Conservation (phyloP, 2,113 vertebrate species). For the Trachemys scripta region DNA sequence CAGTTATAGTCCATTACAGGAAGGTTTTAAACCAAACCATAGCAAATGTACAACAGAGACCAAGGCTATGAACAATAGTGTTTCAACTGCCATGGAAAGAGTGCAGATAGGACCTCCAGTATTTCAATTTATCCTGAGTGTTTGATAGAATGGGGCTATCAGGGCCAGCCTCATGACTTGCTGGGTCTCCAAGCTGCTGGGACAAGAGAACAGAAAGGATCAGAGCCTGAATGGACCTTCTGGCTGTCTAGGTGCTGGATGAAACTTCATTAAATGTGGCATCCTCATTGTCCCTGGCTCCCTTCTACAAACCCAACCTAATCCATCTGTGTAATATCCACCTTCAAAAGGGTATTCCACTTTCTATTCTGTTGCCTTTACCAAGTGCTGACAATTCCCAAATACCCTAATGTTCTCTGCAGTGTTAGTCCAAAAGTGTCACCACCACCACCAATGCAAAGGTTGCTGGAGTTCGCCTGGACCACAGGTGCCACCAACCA, state of each 20-base stretch:
- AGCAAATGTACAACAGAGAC: neutral
- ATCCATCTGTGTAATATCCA: neutral
- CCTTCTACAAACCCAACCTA: neutral
- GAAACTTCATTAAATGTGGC: neutral
- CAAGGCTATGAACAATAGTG: fast-evolving
- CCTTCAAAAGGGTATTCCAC: neutral
- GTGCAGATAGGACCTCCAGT: fast-evolving
- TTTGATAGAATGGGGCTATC: fast-evolving
- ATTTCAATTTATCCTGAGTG: fast-evolving
- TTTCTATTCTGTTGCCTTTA: neutral
- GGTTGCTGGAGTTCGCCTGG: neutral
- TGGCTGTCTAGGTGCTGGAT: neutral
- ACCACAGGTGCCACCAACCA: neutral
- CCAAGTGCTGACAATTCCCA: neutral
- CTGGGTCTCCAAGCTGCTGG: neutral
- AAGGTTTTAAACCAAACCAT: fast-evolving
- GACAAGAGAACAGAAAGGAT: neutral
- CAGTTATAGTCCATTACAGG: neutral
- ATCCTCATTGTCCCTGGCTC: neutral
- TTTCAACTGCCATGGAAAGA: neutral
- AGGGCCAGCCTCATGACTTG: neutral
- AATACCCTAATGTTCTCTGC: neutral
- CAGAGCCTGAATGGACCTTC: neutral
- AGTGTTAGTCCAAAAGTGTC: neutral
- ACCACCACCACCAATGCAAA: neutral